Conservation (phyloP, 2,113 vertebrate species). For the Campylorhamphus procurvoides region DNA sequence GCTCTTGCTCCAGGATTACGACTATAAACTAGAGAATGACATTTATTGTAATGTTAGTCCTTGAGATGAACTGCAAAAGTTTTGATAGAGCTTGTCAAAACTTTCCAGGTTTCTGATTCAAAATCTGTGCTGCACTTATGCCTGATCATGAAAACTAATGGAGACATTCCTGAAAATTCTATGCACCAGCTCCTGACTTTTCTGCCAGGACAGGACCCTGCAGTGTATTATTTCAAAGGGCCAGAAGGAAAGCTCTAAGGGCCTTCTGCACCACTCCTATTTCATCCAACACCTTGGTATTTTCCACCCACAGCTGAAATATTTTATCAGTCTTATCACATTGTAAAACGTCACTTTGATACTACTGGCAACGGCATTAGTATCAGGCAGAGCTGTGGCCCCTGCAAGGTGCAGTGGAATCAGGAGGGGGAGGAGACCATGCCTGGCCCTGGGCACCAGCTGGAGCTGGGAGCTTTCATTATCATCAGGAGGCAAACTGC, state of each 20-base stretch:
- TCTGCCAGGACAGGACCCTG: background rate
- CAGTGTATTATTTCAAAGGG: background rate
- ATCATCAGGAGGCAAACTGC: background rate
- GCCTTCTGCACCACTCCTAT: background rate
- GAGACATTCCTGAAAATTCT: background rate
- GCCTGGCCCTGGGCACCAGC: background rate
- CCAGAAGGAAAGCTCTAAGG: background rate
- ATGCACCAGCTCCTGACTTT: background rate
- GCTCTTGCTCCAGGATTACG: background rate
- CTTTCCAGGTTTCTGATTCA: background rate
- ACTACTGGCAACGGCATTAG: background rate
- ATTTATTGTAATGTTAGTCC: conserved; percentile 26
- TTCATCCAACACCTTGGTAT: background rate
- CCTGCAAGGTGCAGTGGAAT: background rate
- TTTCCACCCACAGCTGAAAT: background rate
- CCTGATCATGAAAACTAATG: background rate
- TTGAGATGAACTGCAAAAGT: conserved; percentile 36
- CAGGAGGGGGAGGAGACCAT: background rate
- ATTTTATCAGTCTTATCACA: background rate
- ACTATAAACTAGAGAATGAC: conserved; percentile 43
- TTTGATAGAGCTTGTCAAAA: background rate
- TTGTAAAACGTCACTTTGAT: background rate
- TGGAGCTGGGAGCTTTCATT: background rate
- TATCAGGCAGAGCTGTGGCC: background rate
- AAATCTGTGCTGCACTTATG: background rate